phyloP scores from a whole-genome alignment of 2,888 invertebrate species.

The Thymelicus lineola region DNA sequence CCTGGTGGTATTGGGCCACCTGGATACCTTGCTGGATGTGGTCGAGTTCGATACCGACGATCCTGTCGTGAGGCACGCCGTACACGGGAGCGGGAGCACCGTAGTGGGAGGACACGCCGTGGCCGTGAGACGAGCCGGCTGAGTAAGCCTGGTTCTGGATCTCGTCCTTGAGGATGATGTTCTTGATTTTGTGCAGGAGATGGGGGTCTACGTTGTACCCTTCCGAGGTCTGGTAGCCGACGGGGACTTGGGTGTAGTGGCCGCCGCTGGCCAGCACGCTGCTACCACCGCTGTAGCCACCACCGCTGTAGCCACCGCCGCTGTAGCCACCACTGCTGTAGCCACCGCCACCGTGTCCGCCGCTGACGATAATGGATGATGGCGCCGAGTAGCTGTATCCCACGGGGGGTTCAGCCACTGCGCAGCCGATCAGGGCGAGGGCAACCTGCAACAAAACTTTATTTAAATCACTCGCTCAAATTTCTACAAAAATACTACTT shows the following conservation, averaged over 20 bases:
- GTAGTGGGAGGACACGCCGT: slow-evolving; percentile 87
- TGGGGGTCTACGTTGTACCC: slow-evolving; percentile 93
- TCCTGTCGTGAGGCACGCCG: slow-evolving; percentile 88
- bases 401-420: slow-evolving; percentile 91
- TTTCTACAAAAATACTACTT: background rate
- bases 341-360: slow-evolving; percentile 56
- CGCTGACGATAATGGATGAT: slow-evolving; percentile 84
- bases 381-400: slow-evolving; percentile 88
- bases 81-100: slow-evolving; percentile 89
- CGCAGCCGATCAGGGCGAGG: slow-evolving; percentile 91
- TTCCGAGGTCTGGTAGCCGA: slow-evolving; percentile 91
- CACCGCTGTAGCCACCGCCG: slow-evolving; percentile 43
- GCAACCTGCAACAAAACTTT: slow-evolving; percentile 75
- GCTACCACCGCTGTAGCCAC: slow-evolving; percentile 56
- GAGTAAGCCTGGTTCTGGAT: slow-evolving; percentile 82
- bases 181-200: slow-evolving; percentile 92
- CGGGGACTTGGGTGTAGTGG: slow-evolving; percentile 90
- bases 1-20: slow-evolving; percentile 93
- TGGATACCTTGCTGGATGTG: slow-evolving; percentile 94
- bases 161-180: slow-evolving; percentile 93
- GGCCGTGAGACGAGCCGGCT: slow-evolving; percentile 76
- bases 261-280: slow-evolving; percentile 86
- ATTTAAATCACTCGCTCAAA: background rate
- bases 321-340: slow-evolving; percentile 54
- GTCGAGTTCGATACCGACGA: slow-evolving; percentile 93